Evolutionary conservation across 2,113 vertebrate genomes (phyloP).

Genomic region (Hydrochoerus hydrochaeris): DNA sequence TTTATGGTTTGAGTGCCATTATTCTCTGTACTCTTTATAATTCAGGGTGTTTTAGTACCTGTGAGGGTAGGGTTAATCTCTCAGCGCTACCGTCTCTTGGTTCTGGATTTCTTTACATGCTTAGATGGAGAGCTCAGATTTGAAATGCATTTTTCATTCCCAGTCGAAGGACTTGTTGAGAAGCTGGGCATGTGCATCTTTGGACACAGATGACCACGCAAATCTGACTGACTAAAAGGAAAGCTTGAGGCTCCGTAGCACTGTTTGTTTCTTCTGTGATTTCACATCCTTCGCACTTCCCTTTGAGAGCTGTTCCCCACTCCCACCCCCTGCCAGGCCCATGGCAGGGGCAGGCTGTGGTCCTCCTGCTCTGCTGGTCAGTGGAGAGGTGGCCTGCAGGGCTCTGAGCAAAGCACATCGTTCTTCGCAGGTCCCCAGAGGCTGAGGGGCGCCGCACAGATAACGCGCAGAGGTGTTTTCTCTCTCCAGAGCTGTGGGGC

Average conservation of each 20-base stretch:
- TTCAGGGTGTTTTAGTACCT: not conserved
- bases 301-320: not conserved
- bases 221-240: not conserved
- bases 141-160: not conserved
- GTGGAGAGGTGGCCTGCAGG: fast-evolving
- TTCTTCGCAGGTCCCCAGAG: not conserved
- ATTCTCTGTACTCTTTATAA: not conserved
- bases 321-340: not conserved
- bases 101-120: conserved; percentile 19
- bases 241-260: not conserved
- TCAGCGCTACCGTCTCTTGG: not conserved
- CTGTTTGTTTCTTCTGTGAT: not conserved
- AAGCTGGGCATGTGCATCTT: not conserved
- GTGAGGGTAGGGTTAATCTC: not conserved
- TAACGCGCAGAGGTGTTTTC: not conserved
- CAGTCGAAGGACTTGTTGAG: not conserved
- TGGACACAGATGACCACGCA: not conserved
- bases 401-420: not conserved
- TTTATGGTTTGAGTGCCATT: not conserved
- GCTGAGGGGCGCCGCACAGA: not conserved
- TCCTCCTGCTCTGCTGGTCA: not conserved
- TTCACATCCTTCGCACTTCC: not conserved
- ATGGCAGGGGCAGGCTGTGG: fast-evolving
- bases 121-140: not conserved
- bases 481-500: not conserved